Conservation (phyloP, 2,797 vertebrate species). For the Pipistrellus kuhlii region DNA sequence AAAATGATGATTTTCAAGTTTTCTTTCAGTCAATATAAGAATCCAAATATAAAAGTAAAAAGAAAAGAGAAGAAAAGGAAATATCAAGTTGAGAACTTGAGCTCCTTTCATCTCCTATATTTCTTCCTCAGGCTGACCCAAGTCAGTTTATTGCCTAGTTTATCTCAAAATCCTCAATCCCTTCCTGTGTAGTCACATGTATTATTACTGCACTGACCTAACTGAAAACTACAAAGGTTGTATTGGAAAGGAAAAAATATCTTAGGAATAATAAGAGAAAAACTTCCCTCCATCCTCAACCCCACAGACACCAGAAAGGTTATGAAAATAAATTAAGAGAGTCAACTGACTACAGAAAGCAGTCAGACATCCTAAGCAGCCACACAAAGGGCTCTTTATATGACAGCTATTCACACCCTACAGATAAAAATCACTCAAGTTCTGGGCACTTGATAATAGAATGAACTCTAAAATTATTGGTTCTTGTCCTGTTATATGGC, state of each 20-base stretch:
- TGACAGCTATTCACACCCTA: conserved; percentile 42
- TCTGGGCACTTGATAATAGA: conserved; percentile 31
- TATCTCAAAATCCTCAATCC: neutral
- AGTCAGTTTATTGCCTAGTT: neutral
- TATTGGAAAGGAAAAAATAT: neutral
- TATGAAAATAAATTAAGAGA: conserved; percentile 64
- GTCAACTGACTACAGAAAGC: conserved; percentile 52
- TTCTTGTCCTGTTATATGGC: neutral
- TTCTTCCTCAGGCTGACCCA: neutral
- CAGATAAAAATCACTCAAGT: conserved; percentile 52
- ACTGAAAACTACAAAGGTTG: conserved; percentile 5
- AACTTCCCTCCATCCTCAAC: neutral
- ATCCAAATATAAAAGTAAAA: neutral
- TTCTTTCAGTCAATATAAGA: neutral
- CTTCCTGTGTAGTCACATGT: neutral
- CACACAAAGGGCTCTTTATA: conserved; percentile 54
- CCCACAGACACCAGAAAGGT: conserved; percentile 17
- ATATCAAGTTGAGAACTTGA: neutral
- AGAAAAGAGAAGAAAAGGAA: neutral
- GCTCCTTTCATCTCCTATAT: neutral
- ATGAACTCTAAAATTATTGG: conserved; percentile 51
- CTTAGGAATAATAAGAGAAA: conserved; percentile 24
- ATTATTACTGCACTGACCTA: neutral
- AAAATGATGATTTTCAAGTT: neutral
- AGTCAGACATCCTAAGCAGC: conserved; percentile 8